Evolutionary conservation across 1,140 invertebrate genomes (phyloP).

Genomic region (Oryctes rhinoceros): DNA sequence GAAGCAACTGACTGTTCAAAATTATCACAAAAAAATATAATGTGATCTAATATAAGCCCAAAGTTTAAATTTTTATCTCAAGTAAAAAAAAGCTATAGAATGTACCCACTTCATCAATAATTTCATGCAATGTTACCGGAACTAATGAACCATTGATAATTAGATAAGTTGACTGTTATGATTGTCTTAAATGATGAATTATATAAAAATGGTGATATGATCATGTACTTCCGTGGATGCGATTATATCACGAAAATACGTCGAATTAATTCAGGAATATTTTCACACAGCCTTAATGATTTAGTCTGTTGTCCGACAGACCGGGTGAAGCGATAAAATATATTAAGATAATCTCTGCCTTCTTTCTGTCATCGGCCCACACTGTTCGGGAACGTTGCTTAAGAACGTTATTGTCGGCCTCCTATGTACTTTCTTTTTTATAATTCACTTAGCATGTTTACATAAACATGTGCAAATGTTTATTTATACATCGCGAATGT

Average conservation of each 20-base stretch:
- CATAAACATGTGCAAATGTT: slow-evolving; percentile 31
- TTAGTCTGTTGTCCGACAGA: background rate
- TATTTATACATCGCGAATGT: background rate
- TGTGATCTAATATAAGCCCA: no score
- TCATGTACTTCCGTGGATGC: background rate
- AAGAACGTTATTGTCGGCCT: background rate
- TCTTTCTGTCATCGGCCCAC: background rate
- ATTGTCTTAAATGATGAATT: no score
- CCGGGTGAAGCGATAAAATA: background rate
- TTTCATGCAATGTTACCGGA: no score
- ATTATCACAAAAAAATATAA: no score
- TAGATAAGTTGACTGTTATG: no score
- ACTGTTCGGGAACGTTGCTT: background rate
- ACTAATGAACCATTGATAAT: no score
- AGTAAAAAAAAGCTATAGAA: no score
- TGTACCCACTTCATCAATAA: no score
- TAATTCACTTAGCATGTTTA: slow-evolving; percentile 25
- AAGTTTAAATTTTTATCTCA: no score
- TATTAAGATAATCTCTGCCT: slow-evolving; percentile 1
- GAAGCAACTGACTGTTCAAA: no score
- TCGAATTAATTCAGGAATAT: background rate
- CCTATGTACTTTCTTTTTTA: background rate
- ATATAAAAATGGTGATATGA: no score
- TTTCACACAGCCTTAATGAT: background rate
- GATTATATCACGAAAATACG: background rate